Evolutionary conservation across 2,113 vertebrate species (phyloP), one percentile per base, ranked within the genome.

Genomic region (Turdus rufiventris): DNA sequence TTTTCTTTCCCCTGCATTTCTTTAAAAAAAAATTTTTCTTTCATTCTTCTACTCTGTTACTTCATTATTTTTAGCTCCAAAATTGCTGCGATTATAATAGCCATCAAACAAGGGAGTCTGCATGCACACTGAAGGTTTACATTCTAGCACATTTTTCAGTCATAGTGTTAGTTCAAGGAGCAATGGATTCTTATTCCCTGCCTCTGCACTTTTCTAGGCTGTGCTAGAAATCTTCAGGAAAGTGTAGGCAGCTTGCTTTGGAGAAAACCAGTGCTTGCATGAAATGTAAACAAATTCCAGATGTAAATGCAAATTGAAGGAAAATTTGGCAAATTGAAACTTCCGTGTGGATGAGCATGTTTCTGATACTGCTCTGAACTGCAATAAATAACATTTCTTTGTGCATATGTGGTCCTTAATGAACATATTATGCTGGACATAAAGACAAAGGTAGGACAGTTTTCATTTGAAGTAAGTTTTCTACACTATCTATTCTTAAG

Each of bases 131-230:
- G 47, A 66, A 77, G 18, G 7, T 18, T 62, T 90, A 77, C 5
- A 9, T 66, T 82, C 42, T 51, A 58, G 57, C 9, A 31, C 1
- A 0, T 58, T 88, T 88, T 74, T 36, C 9, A 16, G 25, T 36
- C 8, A 31, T 29, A 48, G 24, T 24, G 26, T 63, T 45, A n/a
- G 47, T 63, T 92, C 29, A 47, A 14, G 61, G 33, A 89, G 60
- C 67, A 56, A 1, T 31, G n/a, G 36, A 38, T 54, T 70, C 12
- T 74, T 63, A 23, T 10, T 89, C 20, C 20, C 21, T 78, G 14
- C 20, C 14, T 89, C 58, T 84, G 1, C 0, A 1, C 12, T 54
- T 63, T 38, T 31, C 28, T 51, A 0, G 0, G 1, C 50, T 66
- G 18, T 58, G 29, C 26, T 61, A 72, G 91, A 68, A 68, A 56